phyloP scores from a whole-genome alignment of 2,113 vertebrate species.

The Indicator maculatus region DNA sequence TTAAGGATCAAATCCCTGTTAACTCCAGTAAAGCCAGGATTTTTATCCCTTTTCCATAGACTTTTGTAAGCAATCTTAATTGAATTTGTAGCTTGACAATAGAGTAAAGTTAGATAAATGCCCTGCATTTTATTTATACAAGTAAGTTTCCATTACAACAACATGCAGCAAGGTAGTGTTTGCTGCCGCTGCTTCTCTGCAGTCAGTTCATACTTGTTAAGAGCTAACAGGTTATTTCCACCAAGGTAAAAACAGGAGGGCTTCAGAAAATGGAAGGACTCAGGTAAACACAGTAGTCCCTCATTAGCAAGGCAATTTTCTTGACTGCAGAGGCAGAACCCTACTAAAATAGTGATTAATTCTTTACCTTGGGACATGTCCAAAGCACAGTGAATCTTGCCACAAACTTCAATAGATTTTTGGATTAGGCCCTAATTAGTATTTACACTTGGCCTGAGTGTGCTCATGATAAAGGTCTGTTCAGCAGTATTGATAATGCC shows the following conservation, averaged over 20 bases:
- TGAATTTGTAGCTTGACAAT: neutral
- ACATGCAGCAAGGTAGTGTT: neutral
- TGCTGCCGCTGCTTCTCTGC: neutral
- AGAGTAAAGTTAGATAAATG: neutral
- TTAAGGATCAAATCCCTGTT: neutral
- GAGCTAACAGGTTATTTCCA: neutral
- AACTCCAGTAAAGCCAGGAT: neutral
- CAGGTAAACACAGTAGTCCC: neutral
- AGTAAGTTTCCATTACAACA: neutral
- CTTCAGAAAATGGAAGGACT: neutral
- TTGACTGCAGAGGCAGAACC: neutral
- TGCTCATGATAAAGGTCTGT: neutral
- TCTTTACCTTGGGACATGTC: neutral
- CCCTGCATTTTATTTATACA: neutral
- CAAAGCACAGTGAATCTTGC: neutral
- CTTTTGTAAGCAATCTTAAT: neutral
- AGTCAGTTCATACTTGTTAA: neutral
- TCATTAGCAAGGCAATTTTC: neutral
- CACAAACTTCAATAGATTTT: neutral
- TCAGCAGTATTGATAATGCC: neutral
- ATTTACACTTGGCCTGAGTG: conserved; percentile 6
- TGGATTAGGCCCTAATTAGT: conserved; percentile 24
- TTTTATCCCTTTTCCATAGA: neutral
- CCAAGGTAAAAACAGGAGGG: neutral
- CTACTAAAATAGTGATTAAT: neutral